Base-by-base conservation (phyloP, 2,888 invertebrate genomes). In the Conus canariensis region DNA sequence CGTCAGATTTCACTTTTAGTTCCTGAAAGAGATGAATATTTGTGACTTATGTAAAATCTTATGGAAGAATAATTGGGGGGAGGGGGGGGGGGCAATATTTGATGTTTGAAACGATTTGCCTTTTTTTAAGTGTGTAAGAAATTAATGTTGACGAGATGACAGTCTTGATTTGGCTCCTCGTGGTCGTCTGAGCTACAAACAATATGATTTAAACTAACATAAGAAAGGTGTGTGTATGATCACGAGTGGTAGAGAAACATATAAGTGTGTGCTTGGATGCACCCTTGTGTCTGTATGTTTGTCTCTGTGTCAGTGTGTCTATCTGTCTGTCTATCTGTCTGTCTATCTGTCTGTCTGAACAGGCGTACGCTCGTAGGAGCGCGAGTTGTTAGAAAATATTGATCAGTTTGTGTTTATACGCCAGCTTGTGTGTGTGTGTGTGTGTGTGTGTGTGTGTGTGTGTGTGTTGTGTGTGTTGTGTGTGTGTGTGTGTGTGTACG, bases 361-460 rank as follows among this genome's bases (percentile, higher is more conserved):
- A 19, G 30, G 82, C 16, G 82, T 82, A 45, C 80, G 80, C 9
- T 56, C 56, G 82, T 30, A 45, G 45, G 82, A 12, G 30, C 7
- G 56, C 16, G 82, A 10, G 80, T 80, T 45, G 25, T 25, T 30
- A 14, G 12, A 22, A 2, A 22, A 10, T 80, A 30, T 80, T 25
- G 25, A 22, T 80, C 30, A 12, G 80, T 80, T 2, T 80, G 80
- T 30, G 30, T 8, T 9, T 9, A 30, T 4, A 30, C 25, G 30
- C 22, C 4, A 30, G 45, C 30, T 8, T 80, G 80, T 80, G 80
- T 6, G 80, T 80, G 80, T 56, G 80, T 30, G 80, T 80, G 80
- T 30, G 80, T 80, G 80, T 80, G 80, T 80, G 80, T 30, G 80
- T 80, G 30, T 30, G 80, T 30, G 80, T 16, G 30, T 30, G 80